Evolutionary conservation across 2,888 invertebrate species (phyloP).

Genomic region (Zelleria hepariella): DNA sequence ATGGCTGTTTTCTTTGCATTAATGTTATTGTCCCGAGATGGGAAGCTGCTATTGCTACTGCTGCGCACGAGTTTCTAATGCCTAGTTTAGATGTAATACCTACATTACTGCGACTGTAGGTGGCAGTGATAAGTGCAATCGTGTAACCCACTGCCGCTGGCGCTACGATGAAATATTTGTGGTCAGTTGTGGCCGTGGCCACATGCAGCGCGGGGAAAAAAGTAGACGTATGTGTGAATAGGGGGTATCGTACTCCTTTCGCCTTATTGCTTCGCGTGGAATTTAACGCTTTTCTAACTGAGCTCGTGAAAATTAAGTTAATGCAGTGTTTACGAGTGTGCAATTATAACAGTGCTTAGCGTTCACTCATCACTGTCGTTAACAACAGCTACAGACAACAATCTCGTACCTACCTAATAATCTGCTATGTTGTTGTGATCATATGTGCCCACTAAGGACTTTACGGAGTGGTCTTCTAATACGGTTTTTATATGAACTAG

Average conservation of each 20-base stretch:
- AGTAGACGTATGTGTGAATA: background rate
- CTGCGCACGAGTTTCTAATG: background rate
- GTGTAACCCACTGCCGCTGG: too few relatives aligned
- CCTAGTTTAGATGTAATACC: background rate
- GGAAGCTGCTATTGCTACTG: background rate
- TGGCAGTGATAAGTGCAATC: too few relatives aligned
- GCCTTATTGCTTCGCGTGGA: background rate
- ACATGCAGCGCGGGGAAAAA: background rate
- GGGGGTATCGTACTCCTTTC: background rate
- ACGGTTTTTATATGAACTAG: background rate
- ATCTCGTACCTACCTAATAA: background rate
- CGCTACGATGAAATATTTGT: too few relatives aligned
- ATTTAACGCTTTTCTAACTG: background rate
- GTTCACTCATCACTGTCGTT: background rate
- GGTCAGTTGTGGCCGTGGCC: too few relatives aligned
- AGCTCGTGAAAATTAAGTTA: background rate
- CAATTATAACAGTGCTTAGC: background rate
- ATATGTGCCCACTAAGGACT: too few relatives aligned
- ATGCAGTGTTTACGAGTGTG: background rate
- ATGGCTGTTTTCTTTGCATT: slow-evolving; percentile 13
- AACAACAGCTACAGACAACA: background rate
- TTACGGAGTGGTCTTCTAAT: background rate
- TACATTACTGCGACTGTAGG: background rate
- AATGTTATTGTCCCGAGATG: slow-evolving; percentile 13
- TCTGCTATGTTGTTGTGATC: background rate